phyloP scores from a whole-genome alignment of 2,888 invertebrate genomes.

The Syritta pipiens region DNA sequence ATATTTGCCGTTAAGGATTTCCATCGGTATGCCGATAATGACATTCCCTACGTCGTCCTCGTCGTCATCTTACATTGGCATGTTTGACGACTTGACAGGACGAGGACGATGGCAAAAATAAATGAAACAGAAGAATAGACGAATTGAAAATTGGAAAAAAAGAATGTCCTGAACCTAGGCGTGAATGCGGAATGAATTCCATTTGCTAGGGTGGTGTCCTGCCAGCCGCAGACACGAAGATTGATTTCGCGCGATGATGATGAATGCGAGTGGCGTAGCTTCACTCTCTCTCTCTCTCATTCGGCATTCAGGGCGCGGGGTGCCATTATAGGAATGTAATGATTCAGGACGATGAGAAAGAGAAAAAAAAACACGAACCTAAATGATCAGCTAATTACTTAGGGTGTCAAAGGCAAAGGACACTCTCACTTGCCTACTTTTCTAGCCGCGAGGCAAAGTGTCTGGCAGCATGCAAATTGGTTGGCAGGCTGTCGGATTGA shows the following conservation, averaged over 20 bases:
- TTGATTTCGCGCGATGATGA: constrained; percentile 54
- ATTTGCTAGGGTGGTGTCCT: constrained; percentile 6
- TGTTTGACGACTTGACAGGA: constrained; percentile 23
- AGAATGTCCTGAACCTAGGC: neutral
- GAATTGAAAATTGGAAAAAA: constrained; percentile 54
- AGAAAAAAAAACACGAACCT: neutral
- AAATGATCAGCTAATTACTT: constrained; percentile 59
- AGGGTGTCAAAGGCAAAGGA: constrained; percentile 11
- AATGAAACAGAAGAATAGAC: constrained; percentile 50
- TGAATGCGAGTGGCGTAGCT: constrained; percentile 26
- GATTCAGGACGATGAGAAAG: neutral
- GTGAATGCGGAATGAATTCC: constrained; percentile 32
- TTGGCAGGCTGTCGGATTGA: constrained; percentile 55
- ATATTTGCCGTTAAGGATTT: constrained; percentile 47
- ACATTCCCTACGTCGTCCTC: constrained; percentile 56
- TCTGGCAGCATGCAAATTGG: constrained; percentile 53
- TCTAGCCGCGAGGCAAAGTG: constrained; percentile 26
- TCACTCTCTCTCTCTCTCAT: no score
- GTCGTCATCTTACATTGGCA: constrained; percentile 46
- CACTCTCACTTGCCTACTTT: neutral
- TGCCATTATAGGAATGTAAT: constrained; percentile 30
- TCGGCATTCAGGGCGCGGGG: constrained; percentile 35
- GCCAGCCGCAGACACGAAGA: constrained; percentile 28
- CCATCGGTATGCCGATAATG: constrained; percentile 65
- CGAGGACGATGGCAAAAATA: constrained; percentile 17